Evolutionary conservation across 2,888 invertebrate genomes (phyloP).

Genomic region (Caenorhabditis sinica): DNA sequence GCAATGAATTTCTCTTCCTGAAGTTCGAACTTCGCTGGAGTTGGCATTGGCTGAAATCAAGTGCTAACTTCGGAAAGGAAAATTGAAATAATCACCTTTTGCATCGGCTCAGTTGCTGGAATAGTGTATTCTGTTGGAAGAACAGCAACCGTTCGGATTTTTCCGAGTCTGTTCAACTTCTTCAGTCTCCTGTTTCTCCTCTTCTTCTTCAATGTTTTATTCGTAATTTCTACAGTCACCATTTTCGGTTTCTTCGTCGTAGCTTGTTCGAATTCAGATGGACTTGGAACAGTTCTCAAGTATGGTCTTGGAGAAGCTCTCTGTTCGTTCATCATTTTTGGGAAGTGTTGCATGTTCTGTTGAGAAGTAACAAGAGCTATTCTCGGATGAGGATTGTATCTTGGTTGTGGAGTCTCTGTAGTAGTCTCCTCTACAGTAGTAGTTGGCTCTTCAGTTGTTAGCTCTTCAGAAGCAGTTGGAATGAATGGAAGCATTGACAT

Average conservation of each 20-base stretch:
- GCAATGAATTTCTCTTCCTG: constrained; percentile 47
- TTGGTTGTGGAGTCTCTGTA: not conserved
- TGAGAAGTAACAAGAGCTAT: constrained; percentile 60
- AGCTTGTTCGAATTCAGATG: constrained; percentile 20
- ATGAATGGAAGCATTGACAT: constrained; percentile 61
- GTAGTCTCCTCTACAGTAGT: not conserved
- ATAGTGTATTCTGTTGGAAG: constrained; percentile 48
- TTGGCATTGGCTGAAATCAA: constrained; percentile 47
- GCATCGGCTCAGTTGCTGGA: constrained; percentile 40
- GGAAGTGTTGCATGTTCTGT: constrained; percentile 63
- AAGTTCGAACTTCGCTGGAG: constrained; percentile 38
- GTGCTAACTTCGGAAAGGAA: not conserved
- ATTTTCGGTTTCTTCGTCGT: constrained; percentile 46
- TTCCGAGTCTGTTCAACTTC: constrained; percentile 60
- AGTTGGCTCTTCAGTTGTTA: constrained; percentile 25
- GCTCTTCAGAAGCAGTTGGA: constrained; percentile 32
- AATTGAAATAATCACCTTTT: constrained; percentile 15
- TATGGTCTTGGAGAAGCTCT: constrained; percentile 31
- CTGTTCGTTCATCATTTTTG: constrained; percentile 65
- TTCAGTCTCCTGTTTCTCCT: constrained; percentile 50
- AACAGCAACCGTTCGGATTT: constrained; percentile 50
- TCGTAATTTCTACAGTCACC: constrained; percentile 58
- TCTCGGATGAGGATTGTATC: constrained; percentile 26
- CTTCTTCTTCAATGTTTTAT: constrained; percentile 57
- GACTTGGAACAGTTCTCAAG: constrained; percentile 27